Evolutionary conservation across 2,888 invertebrate genomes (phyloP).

Genomic region (Eupithecia exiguata): DNA sequence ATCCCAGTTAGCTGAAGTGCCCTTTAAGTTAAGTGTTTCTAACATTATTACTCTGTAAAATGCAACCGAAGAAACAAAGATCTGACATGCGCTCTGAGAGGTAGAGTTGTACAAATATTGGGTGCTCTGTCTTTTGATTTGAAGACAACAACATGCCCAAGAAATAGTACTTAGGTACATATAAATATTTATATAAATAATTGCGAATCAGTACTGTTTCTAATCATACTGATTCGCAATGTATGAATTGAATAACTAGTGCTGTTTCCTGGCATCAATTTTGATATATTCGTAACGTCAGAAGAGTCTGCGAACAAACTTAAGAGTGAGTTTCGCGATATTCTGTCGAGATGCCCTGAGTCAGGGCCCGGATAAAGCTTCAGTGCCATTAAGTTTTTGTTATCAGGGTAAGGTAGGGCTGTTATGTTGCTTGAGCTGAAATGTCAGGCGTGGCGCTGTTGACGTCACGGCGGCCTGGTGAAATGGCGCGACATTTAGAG

Average conservation of each 20-base stretch:
- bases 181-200: background rate
- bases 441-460: conserved; percentile 79
- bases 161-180: background rate
- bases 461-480: conserved; percentile 71
- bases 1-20: conserved; percentile 34
- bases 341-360: background rate
- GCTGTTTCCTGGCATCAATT: background rate
- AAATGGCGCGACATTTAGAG: conserved; percentile 81
- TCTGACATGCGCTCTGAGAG: background rate
- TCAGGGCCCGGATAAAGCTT: conserved; percentile 45
- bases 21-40: conserved; percentile 29
- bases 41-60: conserved; percentile 25
- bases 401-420: conserved; percentile 80
- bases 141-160: background rate
- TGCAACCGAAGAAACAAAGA: conserved; percentile 24
- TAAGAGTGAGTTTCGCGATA: background rate
- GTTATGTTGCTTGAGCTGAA: conserved; percentile 76
- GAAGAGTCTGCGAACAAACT: background rate
- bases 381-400: conserved; percentile 69
- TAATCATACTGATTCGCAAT: background rate
- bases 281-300: background rate
- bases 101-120: background rate
- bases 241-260: background rate
- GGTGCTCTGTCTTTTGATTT: background rate
- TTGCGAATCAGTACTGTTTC: background rate